Evolutionary conservation across 35 echinoderm and acorn worm species (phyloP), one percentile per base, ranked within the genome.

Genomic region (Amphiura filiformis): DNA sequence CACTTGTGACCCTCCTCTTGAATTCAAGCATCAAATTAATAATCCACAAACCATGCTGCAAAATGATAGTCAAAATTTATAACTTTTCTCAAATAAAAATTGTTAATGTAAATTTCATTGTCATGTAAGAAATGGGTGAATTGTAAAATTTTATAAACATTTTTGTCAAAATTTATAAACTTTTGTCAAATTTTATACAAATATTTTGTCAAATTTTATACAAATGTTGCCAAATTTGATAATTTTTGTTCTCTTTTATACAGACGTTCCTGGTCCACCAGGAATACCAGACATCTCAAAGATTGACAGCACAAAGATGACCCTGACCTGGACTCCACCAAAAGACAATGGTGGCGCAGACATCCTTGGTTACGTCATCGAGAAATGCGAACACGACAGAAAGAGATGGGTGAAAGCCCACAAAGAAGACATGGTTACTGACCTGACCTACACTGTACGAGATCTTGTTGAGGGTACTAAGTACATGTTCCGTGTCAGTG

Each of bases 191-290:
- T n/a, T n/a, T n/a, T n/a, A n/a, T n/a, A n/a, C n/a, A n/a, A n/a
- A n/a, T n/a, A n/a, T n/a, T n/a, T n/a, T n/a, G n/a, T n/a, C n/a
- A n/a, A n/a, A n/a, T n/a, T n/a, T n/a, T n/a, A n/a, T n/a, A n/a
- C n/a, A n/a, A n/a, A n/a, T n/a, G n/a, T n/a, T n/a, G n/a, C n/a
- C n/a, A n/a, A n/a, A n/a, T n/a, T n/a, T n/a, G n/a, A n/a, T n/a
- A n/a, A n/a, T n/a, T n/a, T n/a, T 17, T 17, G 41, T 47, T 82
- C 35, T 82, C 23, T 7, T 30, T 33, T 34, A 18, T 64, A 9
- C 81, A 97, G 95, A 97, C 90, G 95, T 93, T 11, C 95, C 95
- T 81, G 92, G 95, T 36, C 85, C 95, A 81, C 95, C 95, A 28
- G 95, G 95, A 39, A 89, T 97, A 0, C 95, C 95, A 23, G 91